Evolutionary conservation across 2,888 invertebrate species (phyloP).

Genomic region (Aplocera efformata): DNA sequence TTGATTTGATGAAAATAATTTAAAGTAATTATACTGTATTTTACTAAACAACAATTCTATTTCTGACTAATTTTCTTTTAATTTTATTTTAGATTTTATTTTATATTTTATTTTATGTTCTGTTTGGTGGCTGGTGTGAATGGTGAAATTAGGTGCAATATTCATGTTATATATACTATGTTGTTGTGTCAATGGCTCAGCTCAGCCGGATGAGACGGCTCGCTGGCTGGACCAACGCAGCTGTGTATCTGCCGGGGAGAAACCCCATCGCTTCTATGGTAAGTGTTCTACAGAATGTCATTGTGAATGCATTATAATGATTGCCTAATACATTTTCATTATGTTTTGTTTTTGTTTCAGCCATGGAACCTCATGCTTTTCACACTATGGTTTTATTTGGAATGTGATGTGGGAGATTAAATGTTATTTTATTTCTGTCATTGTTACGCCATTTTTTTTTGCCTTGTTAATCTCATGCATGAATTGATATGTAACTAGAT

Average conservation of each 20-base stretch:
- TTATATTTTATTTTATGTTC: conserved; percentile 70
- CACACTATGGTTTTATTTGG: conserved; percentile 39
- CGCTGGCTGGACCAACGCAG: conserved; percentile 72
- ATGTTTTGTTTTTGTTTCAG: conserved; percentile 62
- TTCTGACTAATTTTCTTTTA: conserved; percentile 16
- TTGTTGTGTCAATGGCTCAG: conserved; percentile 79
- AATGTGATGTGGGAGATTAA: conserved; percentile 32
- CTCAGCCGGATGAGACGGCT: conserved; percentile 75
- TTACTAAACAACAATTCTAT: conserved; percentile 1
- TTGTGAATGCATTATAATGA: conserved; percentile 27
- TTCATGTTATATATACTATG: conserved; percentile 80
- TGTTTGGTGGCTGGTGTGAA: conserved; percentile 74
- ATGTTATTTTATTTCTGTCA: conserved; percentile 29
- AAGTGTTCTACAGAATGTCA: conserved; percentile 43
- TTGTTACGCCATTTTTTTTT: conserved; percentile 32
- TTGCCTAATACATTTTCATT: conserved; percentile 31
- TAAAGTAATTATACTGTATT: conserved; percentile 7
- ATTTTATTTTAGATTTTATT: conserved; percentile 40
- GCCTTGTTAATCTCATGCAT: conserved; percentile 11
- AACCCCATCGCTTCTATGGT: conserved; percentile 77
- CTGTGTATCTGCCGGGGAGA: conserved; percentile 55
- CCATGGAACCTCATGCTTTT: conserved; percentile 49
- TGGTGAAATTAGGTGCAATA: conserved; percentile 75
- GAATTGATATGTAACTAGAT: conserved; percentile 9
- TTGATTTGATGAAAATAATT: too few species aligned